These are phyloP conservation scores for Cheirogaleus medius DNA, from an alignment of 2,113 vertebrate genomes.

Conservation along the genomic window DNA sequence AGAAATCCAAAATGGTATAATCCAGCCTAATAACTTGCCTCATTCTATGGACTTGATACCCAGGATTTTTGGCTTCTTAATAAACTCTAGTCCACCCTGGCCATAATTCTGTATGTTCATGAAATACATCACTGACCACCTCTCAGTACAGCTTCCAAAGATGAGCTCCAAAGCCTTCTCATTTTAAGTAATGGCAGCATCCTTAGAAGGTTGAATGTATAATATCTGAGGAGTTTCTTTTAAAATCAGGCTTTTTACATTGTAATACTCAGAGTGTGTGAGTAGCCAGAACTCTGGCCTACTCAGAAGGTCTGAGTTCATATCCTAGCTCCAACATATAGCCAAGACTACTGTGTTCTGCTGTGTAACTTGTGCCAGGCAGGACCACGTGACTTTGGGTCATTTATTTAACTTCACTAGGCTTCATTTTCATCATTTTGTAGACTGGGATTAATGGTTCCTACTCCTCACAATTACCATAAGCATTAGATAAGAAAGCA, in stretches of 20 bases:
- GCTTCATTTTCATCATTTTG: neutral
- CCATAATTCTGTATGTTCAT: neutral
- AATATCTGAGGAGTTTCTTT: neutral
- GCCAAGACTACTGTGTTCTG: neutral
- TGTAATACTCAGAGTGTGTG: neutral
- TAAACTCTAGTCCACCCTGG: neutral
- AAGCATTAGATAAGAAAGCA: neutral
- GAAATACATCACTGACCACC: neutral
- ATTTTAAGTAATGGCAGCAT: neutral
- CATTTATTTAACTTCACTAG: neutral
- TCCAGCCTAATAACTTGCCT: neutral
- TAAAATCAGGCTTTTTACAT: neutral
- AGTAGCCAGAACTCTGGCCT: neutral
- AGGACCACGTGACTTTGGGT: neutral
- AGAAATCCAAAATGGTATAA: neutral
- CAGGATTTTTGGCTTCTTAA: neutral
- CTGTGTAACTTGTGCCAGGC: accelerated
- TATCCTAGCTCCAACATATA: too few species aligned
- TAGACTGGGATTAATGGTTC: neutral
- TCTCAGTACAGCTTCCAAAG: neutral
- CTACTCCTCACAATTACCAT: neutral
- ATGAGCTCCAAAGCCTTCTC: neutral
- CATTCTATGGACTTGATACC: neutral
- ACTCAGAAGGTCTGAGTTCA: neutral
- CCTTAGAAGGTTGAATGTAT: neutral